A percentile compares a stretch with the other conserved stretches of the same genome.
phyloP scores from a whole-genome alignment of 2,888 invertebrate species.

The Mythimna loreyi region DNA sequence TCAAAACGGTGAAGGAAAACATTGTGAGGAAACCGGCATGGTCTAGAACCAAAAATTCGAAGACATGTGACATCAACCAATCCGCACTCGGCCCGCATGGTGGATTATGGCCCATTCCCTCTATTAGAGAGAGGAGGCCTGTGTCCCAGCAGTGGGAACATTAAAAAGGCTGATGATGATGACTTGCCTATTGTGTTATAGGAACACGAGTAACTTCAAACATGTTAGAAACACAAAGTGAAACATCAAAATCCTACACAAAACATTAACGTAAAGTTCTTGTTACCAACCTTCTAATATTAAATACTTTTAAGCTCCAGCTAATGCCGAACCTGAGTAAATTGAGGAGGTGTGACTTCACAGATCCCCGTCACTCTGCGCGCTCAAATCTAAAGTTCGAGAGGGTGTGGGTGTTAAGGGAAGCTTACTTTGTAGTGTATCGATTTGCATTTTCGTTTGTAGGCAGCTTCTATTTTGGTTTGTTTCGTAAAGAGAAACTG shows the following conservation, averaged over 20 bases:
- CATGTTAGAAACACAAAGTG: background rate
- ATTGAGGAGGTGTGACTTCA: slow-evolving; percentile 43
- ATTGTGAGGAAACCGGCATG: too few relatives aligned
- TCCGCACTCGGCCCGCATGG: too few relatives aligned
- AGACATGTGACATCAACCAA: too few relatives aligned
- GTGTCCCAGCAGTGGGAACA: too few relatives aligned
- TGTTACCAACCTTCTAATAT: slow-evolving; percentile 30
- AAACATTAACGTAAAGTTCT: slow-evolving; percentile 26
- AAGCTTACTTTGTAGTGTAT: slow-evolving; percentile 26
- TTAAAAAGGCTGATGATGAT: too few relatives aligned
- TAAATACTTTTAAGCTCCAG: slow-evolving; percentile 37
- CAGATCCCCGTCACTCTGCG: slow-evolving; percentile 18
- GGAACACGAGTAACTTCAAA: background rate
- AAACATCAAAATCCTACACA: slow-evolving; percentile 17
- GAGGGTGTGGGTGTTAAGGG: slow-evolving; percentile 19
- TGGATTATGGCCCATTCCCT: too few relatives aligned
- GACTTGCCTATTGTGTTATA: too few relatives aligned
- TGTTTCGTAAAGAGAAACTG: background rate
- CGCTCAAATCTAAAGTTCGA: slow-evolving; percentile 35
- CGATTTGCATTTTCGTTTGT: slow-evolving; percentile 23
- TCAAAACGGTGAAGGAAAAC: too few relatives aligned
- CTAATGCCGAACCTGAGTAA: slow-evolving; percentile 38
- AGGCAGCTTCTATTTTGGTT: slow-evolving; percentile 1
- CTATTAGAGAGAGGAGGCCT: too few relatives aligned
- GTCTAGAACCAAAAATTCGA: too few relatives aligned